Conservation (phyloP, 2,113 vertebrate genomes). For the Tragelaphus scriptus region DNA sequence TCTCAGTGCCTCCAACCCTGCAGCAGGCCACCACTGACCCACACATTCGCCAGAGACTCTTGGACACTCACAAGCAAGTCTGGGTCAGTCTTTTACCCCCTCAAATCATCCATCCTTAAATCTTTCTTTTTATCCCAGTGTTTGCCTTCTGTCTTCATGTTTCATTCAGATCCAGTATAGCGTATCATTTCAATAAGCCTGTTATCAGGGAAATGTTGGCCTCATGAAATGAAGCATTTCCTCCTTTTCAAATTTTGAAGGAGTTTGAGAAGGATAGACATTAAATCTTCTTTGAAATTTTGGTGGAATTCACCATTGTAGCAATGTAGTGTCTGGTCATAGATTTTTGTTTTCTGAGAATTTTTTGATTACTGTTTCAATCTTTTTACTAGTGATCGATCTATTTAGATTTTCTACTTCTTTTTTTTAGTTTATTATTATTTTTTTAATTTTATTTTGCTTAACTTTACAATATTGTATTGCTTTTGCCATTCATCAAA, state of each 20-base stretch:
- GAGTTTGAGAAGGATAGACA: neutral
- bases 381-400: neutral
- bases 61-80: neutral
- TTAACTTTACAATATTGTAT: no score
- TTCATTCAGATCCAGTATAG: neutral
- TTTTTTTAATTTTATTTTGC: no score
- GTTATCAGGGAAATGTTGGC: neutral
- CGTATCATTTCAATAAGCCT: neutral
- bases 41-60: rapidly evolving
- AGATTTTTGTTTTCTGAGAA: neutral
- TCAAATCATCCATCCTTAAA: neutral
- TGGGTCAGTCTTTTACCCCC: neutral
- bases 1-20: neutral
- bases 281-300: neutral
- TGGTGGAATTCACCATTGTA: neutral
- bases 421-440: no score
- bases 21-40: neutral
- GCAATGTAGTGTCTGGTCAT: neutral
- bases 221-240: neutral
- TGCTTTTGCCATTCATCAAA: no score
- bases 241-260: neutral
- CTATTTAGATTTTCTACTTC: neutral
- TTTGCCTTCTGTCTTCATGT: neutral
- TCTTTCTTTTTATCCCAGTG: neutral
- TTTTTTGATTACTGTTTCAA: neutral